These are phyloP conservation scores for Tolmerus cingulatus DNA, from an alignment of 2,888 invertebrate genomes.

Conservation along the genomic window DNA sequence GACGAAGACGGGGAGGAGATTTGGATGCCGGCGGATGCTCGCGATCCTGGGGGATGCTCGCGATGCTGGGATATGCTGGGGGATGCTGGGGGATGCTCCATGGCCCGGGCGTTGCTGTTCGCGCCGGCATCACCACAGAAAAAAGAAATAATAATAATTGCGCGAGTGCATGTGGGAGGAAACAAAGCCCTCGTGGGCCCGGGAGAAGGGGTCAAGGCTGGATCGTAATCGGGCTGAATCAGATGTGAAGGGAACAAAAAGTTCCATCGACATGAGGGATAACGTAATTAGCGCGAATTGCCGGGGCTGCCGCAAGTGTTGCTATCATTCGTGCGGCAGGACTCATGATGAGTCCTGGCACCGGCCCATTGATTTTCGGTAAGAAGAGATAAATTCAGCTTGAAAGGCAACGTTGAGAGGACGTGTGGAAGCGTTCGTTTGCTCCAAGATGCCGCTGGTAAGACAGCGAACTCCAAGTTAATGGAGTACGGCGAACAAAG, in stretches of 20 bases:
- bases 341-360: not conserved
- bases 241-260: not conserved
- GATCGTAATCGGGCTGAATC: not conserved
- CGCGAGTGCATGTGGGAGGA: not conserved
- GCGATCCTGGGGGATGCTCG: not conserved
- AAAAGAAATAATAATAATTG: not conserved
- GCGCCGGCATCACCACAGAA: not conserved
- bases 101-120: not conserved
- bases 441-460: not conserved
- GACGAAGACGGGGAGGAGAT: not conserved
- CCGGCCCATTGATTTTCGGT: not conserved
- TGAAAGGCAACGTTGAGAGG: not conserved
- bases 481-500: not conserved
- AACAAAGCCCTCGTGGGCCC: not conserved
- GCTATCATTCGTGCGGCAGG: not conserved
- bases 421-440: not conserved
- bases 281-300: not conserved
- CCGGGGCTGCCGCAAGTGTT: not conserved
- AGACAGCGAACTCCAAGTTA: not conserved
- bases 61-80: not conserved
- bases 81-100: not conserved
- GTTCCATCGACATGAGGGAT: not conserved
- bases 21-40: not conserved
- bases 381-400: not conserved
- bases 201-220: not conserved